Conservation (phyloP, 2,113 vertebrate species). For the Oreochromis niloticus region DNA sequence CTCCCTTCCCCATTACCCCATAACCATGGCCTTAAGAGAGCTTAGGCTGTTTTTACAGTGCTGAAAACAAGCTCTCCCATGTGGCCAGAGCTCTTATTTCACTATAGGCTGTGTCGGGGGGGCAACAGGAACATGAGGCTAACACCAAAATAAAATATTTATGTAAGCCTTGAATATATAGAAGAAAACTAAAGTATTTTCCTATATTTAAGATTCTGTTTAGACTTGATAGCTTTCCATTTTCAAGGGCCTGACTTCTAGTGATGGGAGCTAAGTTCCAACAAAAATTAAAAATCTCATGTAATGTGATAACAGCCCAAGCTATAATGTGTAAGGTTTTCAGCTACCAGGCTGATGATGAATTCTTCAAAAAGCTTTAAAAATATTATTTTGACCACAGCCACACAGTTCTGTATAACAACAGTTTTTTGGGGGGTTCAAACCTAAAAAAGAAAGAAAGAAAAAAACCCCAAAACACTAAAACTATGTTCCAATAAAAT, state of each 20-base stretch:
- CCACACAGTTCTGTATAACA: neutral
- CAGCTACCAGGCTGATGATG: neutral
- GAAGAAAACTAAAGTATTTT: neutral
- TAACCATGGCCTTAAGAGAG: neutral
- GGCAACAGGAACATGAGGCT: neutral
- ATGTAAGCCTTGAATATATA: constrained; percentile 12
- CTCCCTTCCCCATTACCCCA: neutral
- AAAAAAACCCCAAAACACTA: rapidly evolving
- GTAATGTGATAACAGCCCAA: neutral
- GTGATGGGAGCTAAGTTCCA: neutral
- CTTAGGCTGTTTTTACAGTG: neutral
- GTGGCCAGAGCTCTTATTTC: neutral
- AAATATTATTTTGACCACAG: neutral
- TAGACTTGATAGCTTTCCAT: neutral
- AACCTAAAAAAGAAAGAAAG: neutral
- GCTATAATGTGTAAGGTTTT: neutral
- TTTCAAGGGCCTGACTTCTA: neutral
- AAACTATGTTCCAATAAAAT: neutral
- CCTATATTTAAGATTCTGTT: neutral
- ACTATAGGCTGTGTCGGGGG: neutral
- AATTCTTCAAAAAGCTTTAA: neutral
- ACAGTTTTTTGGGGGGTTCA: neutral
- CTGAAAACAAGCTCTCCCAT: constrained; percentile 38
- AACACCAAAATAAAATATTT: constrained; percentile 30
- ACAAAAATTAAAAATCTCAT: neutral